Evolutionary conservation across 2,888 invertebrate genomes (phyloP).

Genomic region (Agonopterix arenella): DNA sequence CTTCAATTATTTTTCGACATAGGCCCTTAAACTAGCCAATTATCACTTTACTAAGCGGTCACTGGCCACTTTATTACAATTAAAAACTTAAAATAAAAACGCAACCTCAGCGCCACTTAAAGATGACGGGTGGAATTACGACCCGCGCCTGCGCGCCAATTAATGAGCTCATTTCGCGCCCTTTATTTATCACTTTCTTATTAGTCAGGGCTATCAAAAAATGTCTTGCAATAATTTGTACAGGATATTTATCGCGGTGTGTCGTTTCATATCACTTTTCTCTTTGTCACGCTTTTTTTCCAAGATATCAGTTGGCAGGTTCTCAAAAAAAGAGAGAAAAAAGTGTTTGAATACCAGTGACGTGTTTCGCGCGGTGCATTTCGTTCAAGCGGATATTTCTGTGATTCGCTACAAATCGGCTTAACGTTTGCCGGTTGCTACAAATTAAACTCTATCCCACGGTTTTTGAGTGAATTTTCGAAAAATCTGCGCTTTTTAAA

Average conservation of each 20-base stretch:
- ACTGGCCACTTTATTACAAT: constrained; percentile 24
- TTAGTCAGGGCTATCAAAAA: constrained; percentile 26
- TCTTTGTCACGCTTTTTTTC: too few species aligned
- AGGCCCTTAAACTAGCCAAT: too few species aligned
- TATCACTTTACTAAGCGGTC: neutral
- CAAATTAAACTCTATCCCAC: constrained; percentile 17
- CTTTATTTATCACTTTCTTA: constrained; percentile 56
- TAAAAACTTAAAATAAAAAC: constrained; percentile 30
- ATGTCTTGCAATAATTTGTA: constrained; percentile 28
- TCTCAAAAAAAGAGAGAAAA: neutral
- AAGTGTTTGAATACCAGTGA: neutral
- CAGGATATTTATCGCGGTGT: constrained; percentile 21
- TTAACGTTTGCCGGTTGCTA: neutral
- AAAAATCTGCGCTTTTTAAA: neutral
- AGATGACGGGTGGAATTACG: constrained; percentile 59
- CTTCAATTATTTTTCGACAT: too few species aligned
- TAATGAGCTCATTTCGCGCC: constrained; percentile 65
- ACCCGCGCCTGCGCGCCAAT: constrained; percentile 40
- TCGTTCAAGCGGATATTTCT: neutral
- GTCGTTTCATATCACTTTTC: too few species aligned
- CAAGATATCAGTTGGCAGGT: too few species aligned
- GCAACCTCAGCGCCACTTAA: constrained; percentile 40
- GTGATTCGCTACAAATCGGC: neutral
- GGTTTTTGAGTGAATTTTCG: constrained; percentile 5
- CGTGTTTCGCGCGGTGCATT: neutral